Evolutionary conservation across 2,888 invertebrate genomes (phyloP).

Genomic region (Glaucopsyche alexis): DNA sequence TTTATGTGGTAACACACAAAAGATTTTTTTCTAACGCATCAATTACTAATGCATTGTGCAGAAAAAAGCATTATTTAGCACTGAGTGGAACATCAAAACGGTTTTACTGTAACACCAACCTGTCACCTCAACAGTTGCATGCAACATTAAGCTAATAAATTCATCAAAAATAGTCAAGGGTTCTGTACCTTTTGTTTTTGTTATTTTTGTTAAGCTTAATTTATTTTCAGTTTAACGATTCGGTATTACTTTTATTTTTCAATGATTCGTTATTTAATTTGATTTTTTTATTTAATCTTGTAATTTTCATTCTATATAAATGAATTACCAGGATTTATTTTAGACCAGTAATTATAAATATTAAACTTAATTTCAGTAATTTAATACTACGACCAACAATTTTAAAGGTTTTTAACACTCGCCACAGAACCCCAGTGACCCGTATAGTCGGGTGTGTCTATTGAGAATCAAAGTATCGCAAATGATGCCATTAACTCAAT

Average conservation of each 20-base stretch:
- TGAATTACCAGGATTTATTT: no score
- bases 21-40: conserved; percentile 30
- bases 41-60: conserved; percentile 38
- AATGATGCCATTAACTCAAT: conserved; percentile 74
- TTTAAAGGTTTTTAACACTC: background rate
- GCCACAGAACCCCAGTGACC: conserved; percentile 31
- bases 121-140: conserved; percentile 39
- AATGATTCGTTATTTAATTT: no score
- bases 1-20: background rate
- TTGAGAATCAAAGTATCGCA: conserved; percentile 61
- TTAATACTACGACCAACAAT: no score
- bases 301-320: no score
- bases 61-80: conserved; percentile 59
- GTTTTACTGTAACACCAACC: conserved; percentile 55
- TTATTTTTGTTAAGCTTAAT: background rate
- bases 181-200: background rate
- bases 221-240: background rate
- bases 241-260: background rate
- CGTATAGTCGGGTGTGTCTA: conserved; percentile 49
- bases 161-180: conserved; percentile 62
- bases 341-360: no score
- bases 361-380: no score
- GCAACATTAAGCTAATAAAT: conserved; percentile 38
- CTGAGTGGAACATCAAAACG: conserved; percentile 65
- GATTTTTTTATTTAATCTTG: no score